Conservation (phyloP, 2,888 invertebrate genomes). For the Hypolimnas misippus region DNA sequence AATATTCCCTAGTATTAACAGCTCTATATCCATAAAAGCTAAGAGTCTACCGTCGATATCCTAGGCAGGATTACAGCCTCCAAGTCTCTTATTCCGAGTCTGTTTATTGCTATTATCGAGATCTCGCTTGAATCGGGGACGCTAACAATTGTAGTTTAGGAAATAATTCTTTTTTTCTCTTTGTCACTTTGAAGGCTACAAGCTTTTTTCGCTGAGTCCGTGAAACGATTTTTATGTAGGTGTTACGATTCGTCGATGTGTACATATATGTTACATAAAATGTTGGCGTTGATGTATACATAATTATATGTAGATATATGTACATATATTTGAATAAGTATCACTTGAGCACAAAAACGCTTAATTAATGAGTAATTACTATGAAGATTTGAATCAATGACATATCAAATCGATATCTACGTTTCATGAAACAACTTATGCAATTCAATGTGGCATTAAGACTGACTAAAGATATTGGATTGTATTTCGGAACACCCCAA, state of each 20-base stretch:
- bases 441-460: too few relatives aligned
- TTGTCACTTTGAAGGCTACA: conserved; percentile 16
- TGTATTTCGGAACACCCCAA: too few relatives aligned
- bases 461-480: too few relatives aligned
- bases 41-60: conserved; percentile 36
- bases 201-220: conserved; percentile 1
- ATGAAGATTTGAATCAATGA: too few relatives aligned
- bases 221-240: background rate
- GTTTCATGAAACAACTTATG: too few relatives aligned
- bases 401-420: too few relatives aligned
- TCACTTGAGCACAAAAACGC: too few relatives aligned
- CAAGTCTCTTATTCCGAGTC: conserved; percentile 37
- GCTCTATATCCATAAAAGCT: conserved; percentile 27
- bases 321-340: too few relatives aligned
- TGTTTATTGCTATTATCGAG: conserved; percentile 48
- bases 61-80: conserved; percentile 40
- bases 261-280: too few relatives aligned
- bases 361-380: too few relatives aligned
- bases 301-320: too few relatives aligned
- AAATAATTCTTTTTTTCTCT: conserved; percentile 24
- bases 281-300: too few relatives aligned
- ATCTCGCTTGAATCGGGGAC: conserved; percentile 26
- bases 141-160: conserved; percentile 25
- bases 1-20: conserved; percentile 11
- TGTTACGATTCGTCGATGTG: background rate